These are phyloP conservation scores for Spongilla lacustris DNA, from an alignment of 37 sponge, comb jelly and placozoan species.

Conservation along the genomic window DNA sequence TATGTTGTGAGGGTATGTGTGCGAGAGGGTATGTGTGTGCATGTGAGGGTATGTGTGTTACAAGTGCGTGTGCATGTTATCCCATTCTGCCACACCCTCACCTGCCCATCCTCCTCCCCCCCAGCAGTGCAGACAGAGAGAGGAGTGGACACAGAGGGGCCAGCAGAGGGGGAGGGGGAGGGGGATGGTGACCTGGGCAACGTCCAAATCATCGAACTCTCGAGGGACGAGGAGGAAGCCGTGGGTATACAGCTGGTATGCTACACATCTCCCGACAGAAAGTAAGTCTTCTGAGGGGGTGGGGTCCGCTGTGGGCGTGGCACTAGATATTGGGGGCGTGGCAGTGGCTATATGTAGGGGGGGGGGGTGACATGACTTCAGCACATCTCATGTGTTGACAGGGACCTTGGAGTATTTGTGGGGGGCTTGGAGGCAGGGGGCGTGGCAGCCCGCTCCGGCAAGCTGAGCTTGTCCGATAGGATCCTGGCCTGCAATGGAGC, in stretches of 20 bases:
- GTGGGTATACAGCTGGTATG: conserved; percentile 53
- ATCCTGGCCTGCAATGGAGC: conserved; percentile 76
- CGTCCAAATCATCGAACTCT: conserved; percentile 60
- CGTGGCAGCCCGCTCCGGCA: conserved; percentile 56
- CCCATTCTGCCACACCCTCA: no score
- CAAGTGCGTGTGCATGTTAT: background rate
- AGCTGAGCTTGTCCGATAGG: conserved; percentile 50
- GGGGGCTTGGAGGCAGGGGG: conserved; percentile 49
- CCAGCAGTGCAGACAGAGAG: background rate
- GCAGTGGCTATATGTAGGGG: no score
- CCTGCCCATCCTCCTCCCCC: no score
- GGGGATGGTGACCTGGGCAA: conserved; percentile 64
- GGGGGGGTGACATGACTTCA: background rate
- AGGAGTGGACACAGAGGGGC: background rate
- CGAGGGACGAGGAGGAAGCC: conserved; percentile 31
- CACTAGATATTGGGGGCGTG: background rate
- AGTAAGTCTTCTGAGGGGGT: conserved; percentile 20
- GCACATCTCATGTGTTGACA: background rate
- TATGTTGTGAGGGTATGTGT: background rate
- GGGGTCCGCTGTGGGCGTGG: conserved; percentile 1
- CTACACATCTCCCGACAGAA: conserved; percentile 45
- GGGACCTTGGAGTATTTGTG: conserved; percentile 76
- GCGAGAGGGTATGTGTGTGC: background rate
- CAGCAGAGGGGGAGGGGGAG: conserved; percentile 12
- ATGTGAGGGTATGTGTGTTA: no score